These are phyloP conservation scores for Hirtodrosophila duncani DNA, from an alignment of 2,888 invertebrate genomes.

Conservation along the genomic window DNA sequence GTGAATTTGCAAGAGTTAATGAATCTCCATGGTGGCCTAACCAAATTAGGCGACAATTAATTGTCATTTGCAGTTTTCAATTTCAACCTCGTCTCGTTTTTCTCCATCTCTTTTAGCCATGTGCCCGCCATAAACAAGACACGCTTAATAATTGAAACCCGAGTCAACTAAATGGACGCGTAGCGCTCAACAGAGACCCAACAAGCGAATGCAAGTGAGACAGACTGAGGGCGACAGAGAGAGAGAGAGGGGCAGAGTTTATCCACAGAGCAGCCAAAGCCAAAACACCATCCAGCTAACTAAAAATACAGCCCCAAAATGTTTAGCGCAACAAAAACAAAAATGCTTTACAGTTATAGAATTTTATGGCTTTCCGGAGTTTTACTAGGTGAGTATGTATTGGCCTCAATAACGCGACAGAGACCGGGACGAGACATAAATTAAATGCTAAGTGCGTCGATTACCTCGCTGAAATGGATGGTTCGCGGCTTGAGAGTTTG, in stretches of 20 bases:
- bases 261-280: slow-evolving; percentile 15
- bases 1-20: background rate
- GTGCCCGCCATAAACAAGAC: slow-evolving; percentile 60
- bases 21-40: slow-evolving; percentile 14
- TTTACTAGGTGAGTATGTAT: slow-evolving; percentile 72
- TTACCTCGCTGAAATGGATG: slow-evolving; percentile 46
- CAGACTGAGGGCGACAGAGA: slow-evolving; percentile 30
- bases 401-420: slow-evolving; percentile 48
- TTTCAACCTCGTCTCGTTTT: slow-evolving; percentile 6
- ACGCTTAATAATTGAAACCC: slow-evolving; percentile 66
- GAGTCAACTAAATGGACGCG: slow-evolving; percentile 58
- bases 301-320: slow-evolving; percentile 54
- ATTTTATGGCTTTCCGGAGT: slow-evolving; percentile 77
- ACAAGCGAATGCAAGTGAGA: slow-evolving; percentile 19
- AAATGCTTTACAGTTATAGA: slow-evolving; percentile 77
- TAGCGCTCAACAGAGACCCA: slow-evolving; percentile 42
- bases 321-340: slow-evolving; percentile 71
- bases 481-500: slow-evolving; percentile 16
- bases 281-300: slow-evolving; percentile 7
- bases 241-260: slow-evolving; percentile 33
- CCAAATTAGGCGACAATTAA: slow-evolving; percentile 35
- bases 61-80: slow-evolving; percentile 20
- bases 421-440: slow-evolving; percentile 33
- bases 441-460: slow-evolving; percentile 67
- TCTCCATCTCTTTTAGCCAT: slow-evolving; percentile 47